Base-by-base conservation (phyloP, 2,797 vertebrate genomes). In the Pantherophis alleghaniensis region DNA sequence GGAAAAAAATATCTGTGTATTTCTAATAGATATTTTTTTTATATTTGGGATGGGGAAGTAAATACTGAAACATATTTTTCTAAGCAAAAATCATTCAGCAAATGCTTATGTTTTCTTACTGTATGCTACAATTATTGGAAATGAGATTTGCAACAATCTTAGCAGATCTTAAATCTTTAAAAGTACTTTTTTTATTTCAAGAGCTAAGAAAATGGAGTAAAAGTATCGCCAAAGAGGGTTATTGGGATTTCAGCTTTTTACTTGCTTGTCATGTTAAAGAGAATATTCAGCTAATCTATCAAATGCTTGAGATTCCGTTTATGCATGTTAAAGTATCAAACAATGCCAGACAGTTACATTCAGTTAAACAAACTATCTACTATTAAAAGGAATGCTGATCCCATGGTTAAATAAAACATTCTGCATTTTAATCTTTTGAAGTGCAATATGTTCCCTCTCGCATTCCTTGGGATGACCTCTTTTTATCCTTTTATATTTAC, bases 141-240 rank as follows among this genome's bases (percentile, higher is more conserved):
- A 51, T 90, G 94, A 94, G 26, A 94, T 69, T 63, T 88, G 90
- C 20, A 37, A 42, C 56, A 91, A 63, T 63, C 61, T 63, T 63
- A 12, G 90, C 69, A 91, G 42, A 20, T 20, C 18, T 93, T 0
- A 0, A 47, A 53, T 86, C 89, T 91, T 95, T 91, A 93, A 95
- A 94, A 94, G 92, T 57, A n/a, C 12, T 94, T 96, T 93, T 91
- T 88, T 92, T 63, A 61, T 96, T 97, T 96, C 91, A 74, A 69
- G 93, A 96, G 94, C 88, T 95, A 95, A 95, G 61, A 88, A 63
- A 63, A 93, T 56, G 20, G 95, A 95, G 94, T 66, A 94, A 91
- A 92, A 93, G 11, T 89, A 95, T 37, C 87, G 91, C 94, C 93
- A 83, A 91, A 94, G 89, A 90, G 57, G 91, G n/a, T 93, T 93